Base-by-base conservation (phyloP, 2,888 invertebrate genomes). In the Clanis bilineata region DNA sequence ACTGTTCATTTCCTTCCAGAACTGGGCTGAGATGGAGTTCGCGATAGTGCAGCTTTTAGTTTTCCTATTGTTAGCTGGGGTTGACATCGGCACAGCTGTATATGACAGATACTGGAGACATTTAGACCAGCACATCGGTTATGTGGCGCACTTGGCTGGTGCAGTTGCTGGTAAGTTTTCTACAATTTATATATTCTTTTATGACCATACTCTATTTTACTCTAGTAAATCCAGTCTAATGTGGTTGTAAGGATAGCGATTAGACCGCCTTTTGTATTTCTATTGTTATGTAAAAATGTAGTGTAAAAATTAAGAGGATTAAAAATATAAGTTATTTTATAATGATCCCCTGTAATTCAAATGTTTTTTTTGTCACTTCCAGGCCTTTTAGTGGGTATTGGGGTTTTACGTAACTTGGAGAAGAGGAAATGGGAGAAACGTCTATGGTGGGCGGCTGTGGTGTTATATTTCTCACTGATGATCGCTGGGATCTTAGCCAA, bases 11-110 rank as follows among this genome's bases (percentile, higher is more conserved):
- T 43, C 1, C 2, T 43, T 56, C n/a, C 88, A 98, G 97, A 99
- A 99, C 86, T 99, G 98, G 97, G 93, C 94, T 15, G 98, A 99
- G 89, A 99, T 99, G 99, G 97, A 98, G 77, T 98, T 96, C 80
- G 97, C 98, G 0, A 94, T 96, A 67, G 93, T 97, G 7, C 97
- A 99, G 76, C 92, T 99, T 23, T 80, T 96, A 6, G 94, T 98
- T 21, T 97, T 99, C 79, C 71, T 97, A 0, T 83, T 97, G 6
- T 93, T 99, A 66, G 96, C 96, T 3, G 94, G 93, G 0, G 95
- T 96, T 43, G 99, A 99, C 86, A 93, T 98, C 56, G 97, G 97
- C 22, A 95, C 97, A 10, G 98, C 99, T 0, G 94, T 99, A 36
- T 98, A 98, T 88, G 96, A 97, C 80, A 93, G 97, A 15, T 98